These are phyloP conservation scores for Cichlasoma orientale DNA, from an alignment of 2,797 vertebrate genomes.

Conservation along the genomic window DNA sequence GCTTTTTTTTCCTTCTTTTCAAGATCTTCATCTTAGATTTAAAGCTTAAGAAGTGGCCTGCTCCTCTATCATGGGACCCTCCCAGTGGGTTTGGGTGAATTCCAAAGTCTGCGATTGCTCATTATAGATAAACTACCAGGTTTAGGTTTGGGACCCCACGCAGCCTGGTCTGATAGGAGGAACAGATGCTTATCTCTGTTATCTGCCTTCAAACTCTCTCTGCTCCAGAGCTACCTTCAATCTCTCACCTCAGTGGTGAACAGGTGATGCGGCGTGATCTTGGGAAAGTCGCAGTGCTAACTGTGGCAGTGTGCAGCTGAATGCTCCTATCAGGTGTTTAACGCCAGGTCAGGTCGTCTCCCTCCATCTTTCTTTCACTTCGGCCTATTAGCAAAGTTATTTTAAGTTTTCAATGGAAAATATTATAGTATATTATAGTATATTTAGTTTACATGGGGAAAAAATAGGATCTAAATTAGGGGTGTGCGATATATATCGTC, in stretches of 20 bases:
- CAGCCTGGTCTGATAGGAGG: conserved; percentile 44
- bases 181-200: conserved; percentile 51
- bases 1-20: background rate
- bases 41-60: conserved; percentile 16
- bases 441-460: background rate
- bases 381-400: background rate
- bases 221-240: conserved; percentile 50
- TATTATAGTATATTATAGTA: background rate
- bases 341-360: background rate
- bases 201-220: conserved; percentile 39
- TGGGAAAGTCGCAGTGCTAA: conserved; percentile 28
- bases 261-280: conserved; percentile 38
- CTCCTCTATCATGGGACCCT: conserved; percentile 7
- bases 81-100: conserved; percentile 42
- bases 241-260: conserved; percentile 53
- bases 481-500: too few species aligned
- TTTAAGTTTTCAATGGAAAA: background rate
- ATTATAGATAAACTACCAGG: conserved; percentile 69
- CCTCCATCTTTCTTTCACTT: background rate
- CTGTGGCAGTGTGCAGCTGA: conserved; percentile 28
- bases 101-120: conserved; percentile 53
- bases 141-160: conserved; percentile 52
- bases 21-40: conserved; percentile 29
- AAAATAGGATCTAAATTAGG: background rate
- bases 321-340: conserved; percentile 34